These are phyloP conservation scores for Eulithis testata DNA, from an alignment of 2,888 invertebrate genomes.

Conservation along the genomic window DNA sequence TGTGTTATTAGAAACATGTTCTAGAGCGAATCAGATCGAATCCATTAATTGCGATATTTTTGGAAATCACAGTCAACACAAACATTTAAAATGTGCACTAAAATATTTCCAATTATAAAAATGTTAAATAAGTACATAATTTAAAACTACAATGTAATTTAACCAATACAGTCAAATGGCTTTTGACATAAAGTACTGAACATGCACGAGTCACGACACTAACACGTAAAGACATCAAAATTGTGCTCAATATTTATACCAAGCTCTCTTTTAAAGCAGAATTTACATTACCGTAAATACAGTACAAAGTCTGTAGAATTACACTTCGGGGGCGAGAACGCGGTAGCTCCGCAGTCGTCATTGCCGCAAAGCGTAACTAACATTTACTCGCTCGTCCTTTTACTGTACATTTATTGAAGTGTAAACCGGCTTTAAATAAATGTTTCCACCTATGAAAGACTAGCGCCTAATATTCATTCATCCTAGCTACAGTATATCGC, in stretches of 20 bases:
- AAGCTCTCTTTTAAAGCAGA: constrained; percentile 30
- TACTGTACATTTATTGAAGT: too few relatives aligned
- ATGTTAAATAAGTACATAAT: neutral
- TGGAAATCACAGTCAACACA: constrained; percentile 9
- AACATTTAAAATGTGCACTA: constrained; percentile 23
- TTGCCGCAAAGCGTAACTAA: too few relatives aligned
- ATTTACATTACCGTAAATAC: too few relatives aligned
- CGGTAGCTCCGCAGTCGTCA: too few relatives aligned
- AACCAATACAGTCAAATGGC: constrained; percentile 6
- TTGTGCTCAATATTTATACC: constrained; percentile 50
- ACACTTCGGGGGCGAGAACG: too few relatives aligned
- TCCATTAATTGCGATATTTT: neutral
- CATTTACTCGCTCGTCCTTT: too few relatives aligned
- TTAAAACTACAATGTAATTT: neutral
- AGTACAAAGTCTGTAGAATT: too few relatives aligned
- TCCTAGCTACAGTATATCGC: constrained; percentile 68
- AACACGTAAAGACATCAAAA: constrained; percentile 53
- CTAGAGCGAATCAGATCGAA: neutral
- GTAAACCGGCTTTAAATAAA: too few relatives aligned
- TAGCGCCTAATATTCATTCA: constrained; percentile 54
- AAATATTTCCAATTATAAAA: neutral
- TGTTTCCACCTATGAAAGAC: constrained; percentile 19
- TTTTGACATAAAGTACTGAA: constrained; percentile 9
- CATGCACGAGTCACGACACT: constrained; percentile 42
- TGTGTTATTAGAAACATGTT: neutral